Percentiles rank a stretch among this genome's conserved stretches.
Evolutionary conservation across 2,888 invertebrate genomes (phyloP).

Genomic region (Chrysomela aeneicollis): DNA sequence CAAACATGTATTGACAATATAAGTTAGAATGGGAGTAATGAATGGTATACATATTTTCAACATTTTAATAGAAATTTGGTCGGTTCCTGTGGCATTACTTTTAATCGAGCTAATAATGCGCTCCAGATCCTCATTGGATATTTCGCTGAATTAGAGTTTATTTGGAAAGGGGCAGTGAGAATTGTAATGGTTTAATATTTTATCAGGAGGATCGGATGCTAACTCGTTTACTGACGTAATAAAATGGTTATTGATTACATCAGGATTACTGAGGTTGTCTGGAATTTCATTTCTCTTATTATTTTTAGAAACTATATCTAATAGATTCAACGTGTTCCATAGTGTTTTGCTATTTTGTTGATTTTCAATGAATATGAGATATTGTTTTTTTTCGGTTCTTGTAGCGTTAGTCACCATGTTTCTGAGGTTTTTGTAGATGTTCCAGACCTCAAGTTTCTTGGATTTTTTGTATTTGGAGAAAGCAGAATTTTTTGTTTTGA

Average conservation of each 20-base stretch:
- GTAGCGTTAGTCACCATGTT: background rate
- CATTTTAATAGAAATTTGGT: background rate
- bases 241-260: background rate
- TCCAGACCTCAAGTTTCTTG: background rate
- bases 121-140: background rate
- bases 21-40: background rate
- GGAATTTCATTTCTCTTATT: background rate
- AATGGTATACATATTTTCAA: conserved; percentile 4
- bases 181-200: no score
- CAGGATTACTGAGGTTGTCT: background rate
- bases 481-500: background rate
- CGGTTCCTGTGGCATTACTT: no score
- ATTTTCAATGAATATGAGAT: background rate
- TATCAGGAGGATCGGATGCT: no score
- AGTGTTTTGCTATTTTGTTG: no score
- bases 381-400: conserved; percentile 3
- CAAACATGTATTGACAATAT: conserved; percentile 12
- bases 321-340: no score
- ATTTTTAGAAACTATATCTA: no score
- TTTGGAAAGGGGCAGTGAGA: background rate
- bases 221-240: no score
- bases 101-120: no score
- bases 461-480: no score
- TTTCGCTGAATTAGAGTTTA: background rate
- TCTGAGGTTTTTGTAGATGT: background rate